phyloP scores from a whole-genome alignment of 2,113 vertebrate genomes.

The Ifrita kowaldi region DNA sequence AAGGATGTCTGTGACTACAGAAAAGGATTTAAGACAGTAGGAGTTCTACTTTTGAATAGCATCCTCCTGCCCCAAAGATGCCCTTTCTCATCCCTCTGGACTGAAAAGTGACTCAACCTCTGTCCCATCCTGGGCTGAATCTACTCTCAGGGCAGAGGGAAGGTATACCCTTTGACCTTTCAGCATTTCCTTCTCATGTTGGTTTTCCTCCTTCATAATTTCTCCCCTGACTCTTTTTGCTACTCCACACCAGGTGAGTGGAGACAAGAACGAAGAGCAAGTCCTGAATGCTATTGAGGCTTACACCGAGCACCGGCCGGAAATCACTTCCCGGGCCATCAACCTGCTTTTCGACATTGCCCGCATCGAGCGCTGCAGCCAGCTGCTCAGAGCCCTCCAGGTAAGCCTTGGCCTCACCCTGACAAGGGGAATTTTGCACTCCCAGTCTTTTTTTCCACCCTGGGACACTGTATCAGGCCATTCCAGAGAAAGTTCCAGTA shows the following conservation, averaged over 20 bases:
- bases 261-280: conserved; percentile 94
- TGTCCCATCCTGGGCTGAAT: not conserved
- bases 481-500: not conserved
- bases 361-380: conserved; percentile 91
- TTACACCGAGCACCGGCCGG: conserved; percentile 91
- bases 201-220: not conserved
- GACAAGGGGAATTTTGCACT: not conserved
- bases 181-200: not conserved
- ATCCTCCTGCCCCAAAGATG: not conserved
- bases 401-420: conserved; percentile 54
- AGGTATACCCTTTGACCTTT: not conserved
- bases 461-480: not conserved
- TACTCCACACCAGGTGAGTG: conserved; percentile 79
- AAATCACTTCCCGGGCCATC: conserved; percentile 92
- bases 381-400: conserved; percentile 90
- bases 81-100: not conserved
- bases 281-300: conserved; percentile 94
- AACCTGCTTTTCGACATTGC: conserved; percentile 96
- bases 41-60: not conserved
- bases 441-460: not conserved
- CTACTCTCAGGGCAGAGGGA: not conserved
- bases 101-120: not conserved
- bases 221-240: not conserved
- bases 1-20: not conserved
- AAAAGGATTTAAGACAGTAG: not conserved